Conservation (phyloP, 2,888 invertebrate genomes). For the Drosophila pegasa region DNA sequence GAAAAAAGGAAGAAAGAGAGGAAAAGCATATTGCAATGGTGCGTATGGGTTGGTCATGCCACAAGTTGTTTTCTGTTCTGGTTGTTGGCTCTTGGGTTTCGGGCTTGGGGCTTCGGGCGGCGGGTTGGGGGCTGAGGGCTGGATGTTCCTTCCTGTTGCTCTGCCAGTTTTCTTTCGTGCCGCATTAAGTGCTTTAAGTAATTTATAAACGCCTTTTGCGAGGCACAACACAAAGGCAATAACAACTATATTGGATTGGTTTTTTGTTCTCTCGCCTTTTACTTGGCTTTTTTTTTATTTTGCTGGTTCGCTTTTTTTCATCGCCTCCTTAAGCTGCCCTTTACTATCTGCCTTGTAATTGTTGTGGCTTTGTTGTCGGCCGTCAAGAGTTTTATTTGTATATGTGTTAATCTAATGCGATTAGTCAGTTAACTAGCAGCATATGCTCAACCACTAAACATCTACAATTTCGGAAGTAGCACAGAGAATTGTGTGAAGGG, state of each 20-base stretch:
- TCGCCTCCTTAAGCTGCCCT: slow-evolving; percentile 21
- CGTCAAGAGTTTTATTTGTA: slow-evolving; percentile 44
- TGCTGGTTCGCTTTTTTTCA: slow-evolving; percentile 38
- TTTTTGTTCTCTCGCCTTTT: slow-evolving; percentile 12
- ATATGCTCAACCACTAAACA: slow-evolving; percentile 4
- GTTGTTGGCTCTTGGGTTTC: slow-evolving; percentile 2
- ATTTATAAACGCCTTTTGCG: slow-evolving; percentile 73
- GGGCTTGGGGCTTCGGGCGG: slow-evolving; percentile 21
- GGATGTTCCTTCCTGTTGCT: slow-evolving; percentile 27
- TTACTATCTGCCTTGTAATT: slow-evolving; percentile 39
- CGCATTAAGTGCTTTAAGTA: slow-evolving; percentile 76
- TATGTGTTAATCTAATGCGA: slow-evolving; percentile 70
- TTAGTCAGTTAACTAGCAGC: slow-evolving; percentile 50
- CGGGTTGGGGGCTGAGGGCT: slow-evolving; percentile 28
- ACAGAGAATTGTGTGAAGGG: neutral
- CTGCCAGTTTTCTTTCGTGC: slow-evolving; percentile 42
- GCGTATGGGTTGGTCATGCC: slow-evolving; percentile 57
- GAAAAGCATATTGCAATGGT: slow-evolving; percentile 61
- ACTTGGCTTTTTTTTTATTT: slow-evolving; percentile 4
- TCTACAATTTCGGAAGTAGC: neutral
- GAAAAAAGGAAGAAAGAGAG: neutral
- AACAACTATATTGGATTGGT: slow-evolving; percentile 75
- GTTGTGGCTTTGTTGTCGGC: slow-evolving; percentile 43
- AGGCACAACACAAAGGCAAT: slow-evolving; percentile 56
- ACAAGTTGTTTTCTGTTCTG: slow-evolving; percentile 62